Conservation (phyloP, 1,140 invertebrate genomes). For the Frieseomelitta varia region DNA sequence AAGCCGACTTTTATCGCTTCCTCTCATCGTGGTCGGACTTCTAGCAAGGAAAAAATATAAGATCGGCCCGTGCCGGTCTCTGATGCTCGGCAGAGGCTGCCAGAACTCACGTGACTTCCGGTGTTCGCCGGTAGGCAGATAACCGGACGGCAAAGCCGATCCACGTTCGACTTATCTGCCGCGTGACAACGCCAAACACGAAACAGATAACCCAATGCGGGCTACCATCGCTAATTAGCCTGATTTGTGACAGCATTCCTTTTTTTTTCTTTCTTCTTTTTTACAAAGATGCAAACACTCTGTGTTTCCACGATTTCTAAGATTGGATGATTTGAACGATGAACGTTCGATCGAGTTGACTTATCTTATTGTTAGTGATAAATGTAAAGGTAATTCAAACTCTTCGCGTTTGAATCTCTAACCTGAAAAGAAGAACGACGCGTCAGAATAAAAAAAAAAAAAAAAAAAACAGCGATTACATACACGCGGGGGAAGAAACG, state of each 20-base stretch:
- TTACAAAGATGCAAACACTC: no score
- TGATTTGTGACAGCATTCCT: constrained; percentile 28
- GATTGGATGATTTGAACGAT: background rate
- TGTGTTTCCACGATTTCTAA: background rate
- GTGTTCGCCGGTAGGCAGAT: constrained; percentile 10
- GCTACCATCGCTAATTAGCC: background rate
- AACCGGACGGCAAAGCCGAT: constrained; percentile 21
- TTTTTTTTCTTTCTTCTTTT: background rate
- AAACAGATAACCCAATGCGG: constrained; percentile 19
- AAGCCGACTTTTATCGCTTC: constrained; percentile 55
- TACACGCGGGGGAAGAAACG: background rate
- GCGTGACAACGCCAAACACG: background rate
- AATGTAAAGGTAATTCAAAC: no score
- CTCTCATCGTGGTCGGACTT: constrained; percentile 50
- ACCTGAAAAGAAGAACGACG: background rate
- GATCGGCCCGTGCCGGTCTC: background rate
- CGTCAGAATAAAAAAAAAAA: background rate
- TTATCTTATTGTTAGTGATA: no score
- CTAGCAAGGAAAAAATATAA: constrained; percentile 15
- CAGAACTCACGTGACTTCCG: constrained; percentile 37
- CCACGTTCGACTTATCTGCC: constrained; percentile 13
- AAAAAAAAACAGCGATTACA: background rate
- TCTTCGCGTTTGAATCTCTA: background rate
- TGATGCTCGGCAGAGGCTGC: constrained; percentile 39
- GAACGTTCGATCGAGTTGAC: no score